These are phyloP conservation scores for Pogoniulus pusillus DNA, from an alignment of 2,797 vertebrate species.

Conservation along the genomic window DNA sequence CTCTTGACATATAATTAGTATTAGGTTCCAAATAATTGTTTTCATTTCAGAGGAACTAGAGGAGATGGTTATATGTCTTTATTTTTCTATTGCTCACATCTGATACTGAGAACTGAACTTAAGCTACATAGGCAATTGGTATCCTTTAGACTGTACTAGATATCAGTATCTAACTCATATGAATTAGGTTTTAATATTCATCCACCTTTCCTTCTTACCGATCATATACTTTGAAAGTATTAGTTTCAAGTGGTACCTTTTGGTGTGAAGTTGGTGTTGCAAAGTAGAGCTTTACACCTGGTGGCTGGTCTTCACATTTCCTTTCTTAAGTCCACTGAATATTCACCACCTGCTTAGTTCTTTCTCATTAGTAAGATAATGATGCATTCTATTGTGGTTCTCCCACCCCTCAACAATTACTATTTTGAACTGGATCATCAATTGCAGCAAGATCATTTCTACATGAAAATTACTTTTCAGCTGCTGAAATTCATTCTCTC, in stretches of 20 bases:
- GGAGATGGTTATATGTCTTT: neutral
- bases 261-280: neutral
- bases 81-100: neutral
- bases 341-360: neutral
- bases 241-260: neutral
- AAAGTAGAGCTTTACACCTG: neutral
- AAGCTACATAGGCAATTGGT: neutral
- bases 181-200: neutral
- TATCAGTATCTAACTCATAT: neutral
- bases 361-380: slow-evolving; percentile 21
- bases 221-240: neutral
- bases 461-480: slow-evolving; percentile 20
- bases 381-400: neutral
- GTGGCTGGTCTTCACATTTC: neutral
- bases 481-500: slow-evolving; percentile 28
- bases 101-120: neutral
- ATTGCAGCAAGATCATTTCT: neutral
- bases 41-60: neutral
- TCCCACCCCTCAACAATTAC: neutral
- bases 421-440: slow-evolving; percentile 26
- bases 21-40: neutral
- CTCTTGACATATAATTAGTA: neutral
- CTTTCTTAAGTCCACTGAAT: neutral
- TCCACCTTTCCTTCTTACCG: neutral
- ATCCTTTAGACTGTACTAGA: neutral